A percentile compares a stretch with the other conserved stretches of the same genome.
These are phyloP conservation scores for Lithobates pipiens DNA, from an alignment of 2,797 vertebrate genomes.

Conservation along the genomic window DNA sequence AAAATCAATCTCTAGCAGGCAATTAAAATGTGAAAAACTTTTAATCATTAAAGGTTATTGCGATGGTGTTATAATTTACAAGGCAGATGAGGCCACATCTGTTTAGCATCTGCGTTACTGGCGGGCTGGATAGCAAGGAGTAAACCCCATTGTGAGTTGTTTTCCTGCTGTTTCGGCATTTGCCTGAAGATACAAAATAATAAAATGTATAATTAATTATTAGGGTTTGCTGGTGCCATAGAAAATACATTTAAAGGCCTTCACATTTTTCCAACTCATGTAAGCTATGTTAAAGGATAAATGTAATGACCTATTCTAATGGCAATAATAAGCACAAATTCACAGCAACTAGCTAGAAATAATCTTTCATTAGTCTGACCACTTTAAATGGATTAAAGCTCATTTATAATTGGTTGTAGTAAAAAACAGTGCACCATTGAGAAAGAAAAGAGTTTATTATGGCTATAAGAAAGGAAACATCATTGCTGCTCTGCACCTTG, in stretches of 20 bases:
- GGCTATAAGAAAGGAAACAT: too few relatives aligned
- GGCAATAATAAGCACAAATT: too few relatives aligned
- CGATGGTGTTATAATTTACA: slow-evolving; percentile 40
- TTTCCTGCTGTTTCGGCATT: slow-evolving; percentile 50
- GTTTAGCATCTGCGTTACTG: slow-evolving; percentile 41
- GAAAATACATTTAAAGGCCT: slow-evolving; percentile 11
- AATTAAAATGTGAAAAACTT: slow-evolving; percentile 45
- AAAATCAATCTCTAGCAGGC: slow-evolving; percentile 47
- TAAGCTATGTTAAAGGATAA: background rate
- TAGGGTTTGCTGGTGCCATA: slow-evolving; percentile 2
- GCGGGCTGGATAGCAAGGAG: slow-evolving; percentile 34
- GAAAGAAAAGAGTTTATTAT: too few relatives aligned
- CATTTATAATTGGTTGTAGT: too few relatives aligned
- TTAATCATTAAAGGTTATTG: slow-evolving; percentile 51
- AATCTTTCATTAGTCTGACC: too few relatives aligned
- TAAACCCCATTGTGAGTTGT: slow-evolving; percentile 54
- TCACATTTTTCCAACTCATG: background rate
- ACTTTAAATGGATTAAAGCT: too few relatives aligned
- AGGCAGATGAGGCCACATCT: slow-evolving; percentile 57
- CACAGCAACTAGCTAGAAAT: too few relatives aligned
- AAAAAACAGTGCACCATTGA: too few relatives aligned
- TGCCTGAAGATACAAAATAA: slow-evolving; percentile 48
- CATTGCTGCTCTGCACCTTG: too few relatives aligned
- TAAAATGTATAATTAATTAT: slow-evolving; percentile 56
- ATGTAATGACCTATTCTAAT: background rate